phyloP scores from a whole-genome alignment of 2,888 invertebrate species.

The Abscondita cerata region DNA sequence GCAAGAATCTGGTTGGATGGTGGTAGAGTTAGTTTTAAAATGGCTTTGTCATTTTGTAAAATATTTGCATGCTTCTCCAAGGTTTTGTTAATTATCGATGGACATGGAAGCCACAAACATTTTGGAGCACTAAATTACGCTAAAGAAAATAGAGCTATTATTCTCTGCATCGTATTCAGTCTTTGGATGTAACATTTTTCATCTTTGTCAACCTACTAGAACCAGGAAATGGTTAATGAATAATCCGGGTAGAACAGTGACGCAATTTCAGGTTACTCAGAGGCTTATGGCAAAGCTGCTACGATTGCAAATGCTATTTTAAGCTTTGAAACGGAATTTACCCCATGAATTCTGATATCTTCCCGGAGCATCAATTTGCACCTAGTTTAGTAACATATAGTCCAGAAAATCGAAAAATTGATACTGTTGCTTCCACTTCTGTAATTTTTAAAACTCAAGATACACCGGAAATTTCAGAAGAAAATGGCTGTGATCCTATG shows the following conservation, averaged over 20 bases:
- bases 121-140: too few relatives aligned
- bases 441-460: background rate
- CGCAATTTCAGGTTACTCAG: too few relatives aligned
- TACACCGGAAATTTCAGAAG: too few relatives aligned
- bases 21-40: background rate
- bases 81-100: too few relatives aligned
- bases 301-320: background rate
- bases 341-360: background rate
- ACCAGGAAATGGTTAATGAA: background rate
- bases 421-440: background rate
- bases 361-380: background rate
- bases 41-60: background rate
- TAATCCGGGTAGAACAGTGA: too few relatives aligned
- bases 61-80: too few relatives aligned
- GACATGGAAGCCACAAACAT: background rate
- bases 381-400: too few relatives aligned
- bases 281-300: background rate
- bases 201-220: background rate
- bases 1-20: background rate
- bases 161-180: background rate
- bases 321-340: background rate
- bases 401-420: background rate
- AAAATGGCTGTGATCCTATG: too few relatives aligned
- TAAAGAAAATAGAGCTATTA: background rate
- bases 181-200: too few relatives aligned